Conservation (phyloP, 2,113 vertebrate genomes). For the Pundamilia nyererei region DNA sequence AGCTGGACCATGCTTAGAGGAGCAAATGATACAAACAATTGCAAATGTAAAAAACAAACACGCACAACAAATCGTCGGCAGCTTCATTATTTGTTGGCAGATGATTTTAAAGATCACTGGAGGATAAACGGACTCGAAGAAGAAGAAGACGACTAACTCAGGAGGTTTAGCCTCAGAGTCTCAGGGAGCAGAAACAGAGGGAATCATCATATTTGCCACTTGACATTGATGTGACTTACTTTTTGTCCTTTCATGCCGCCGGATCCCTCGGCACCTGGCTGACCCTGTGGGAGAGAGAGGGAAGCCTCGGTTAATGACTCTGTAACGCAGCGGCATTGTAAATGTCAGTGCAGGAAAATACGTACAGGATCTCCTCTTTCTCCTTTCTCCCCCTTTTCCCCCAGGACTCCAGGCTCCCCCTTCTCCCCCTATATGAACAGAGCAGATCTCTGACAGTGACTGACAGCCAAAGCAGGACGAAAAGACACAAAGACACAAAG, state of each 20-base stretch:
- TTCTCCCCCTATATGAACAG: constrained; percentile 71
- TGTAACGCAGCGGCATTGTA: constrained; percentile 21
- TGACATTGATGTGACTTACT: constrained; percentile 68
- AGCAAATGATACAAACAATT: background rate
- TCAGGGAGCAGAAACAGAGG: constrained; percentile 3
- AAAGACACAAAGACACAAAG: constrained; percentile 18
- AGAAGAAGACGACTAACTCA: background rate
- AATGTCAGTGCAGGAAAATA: constrained; percentile 55
- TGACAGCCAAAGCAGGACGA: constrained; percentile 26
- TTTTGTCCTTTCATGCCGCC: constrained; percentile 76
- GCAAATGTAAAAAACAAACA: background rate
- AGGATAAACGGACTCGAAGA: background rate
- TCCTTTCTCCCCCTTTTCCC: constrained; percentile 65
- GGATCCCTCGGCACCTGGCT: constrained; percentile 65
- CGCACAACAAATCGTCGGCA: background rate
- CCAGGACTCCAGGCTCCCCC: constrained; percentile 69
- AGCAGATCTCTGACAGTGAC: constrained; percentile 47
- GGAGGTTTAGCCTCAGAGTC: background rate
- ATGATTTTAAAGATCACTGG: background rate
- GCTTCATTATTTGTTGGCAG: background rate
- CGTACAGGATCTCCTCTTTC: constrained; percentile 79
- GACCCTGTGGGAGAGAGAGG: constrained; percentile 62
- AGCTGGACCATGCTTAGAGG: background rate
- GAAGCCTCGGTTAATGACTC: constrained; percentile 52
- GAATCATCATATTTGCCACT: constrained; percentile 30